Percentiles rank a stretch among this genome's conserved stretches.
Conservation (phyloP, 2,113 vertebrate species). For the Xiphorhynchus elegans region DNA sequence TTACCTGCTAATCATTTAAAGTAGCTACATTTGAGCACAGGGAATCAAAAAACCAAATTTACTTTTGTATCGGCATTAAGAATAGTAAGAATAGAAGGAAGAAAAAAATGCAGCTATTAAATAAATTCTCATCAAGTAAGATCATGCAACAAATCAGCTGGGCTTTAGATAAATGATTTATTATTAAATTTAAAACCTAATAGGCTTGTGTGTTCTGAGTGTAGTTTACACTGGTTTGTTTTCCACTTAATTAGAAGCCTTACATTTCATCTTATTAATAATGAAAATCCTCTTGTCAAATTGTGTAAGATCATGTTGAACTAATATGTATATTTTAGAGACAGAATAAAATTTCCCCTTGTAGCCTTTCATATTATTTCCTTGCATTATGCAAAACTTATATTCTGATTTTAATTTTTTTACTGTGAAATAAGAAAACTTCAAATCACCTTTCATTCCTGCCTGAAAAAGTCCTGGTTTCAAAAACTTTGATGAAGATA, state of each 20-base stretch:
- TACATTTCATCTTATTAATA: slow-evolving; percentile 63
- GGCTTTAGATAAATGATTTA: slow-evolving; percentile 54
- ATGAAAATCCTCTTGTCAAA: slow-evolving; percentile 56
- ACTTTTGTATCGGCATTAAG: neutral
- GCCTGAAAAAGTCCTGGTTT: neutral
- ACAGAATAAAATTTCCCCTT: neutral
- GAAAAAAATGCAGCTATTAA: neutral
- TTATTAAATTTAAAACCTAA: slow-evolving; percentile 46
- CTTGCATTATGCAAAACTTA: neutral
- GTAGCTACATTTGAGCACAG: neutral
- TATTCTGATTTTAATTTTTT: neutral
- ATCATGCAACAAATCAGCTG: slow-evolving; percentile 24
- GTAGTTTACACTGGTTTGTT: slow-evolving; percentile 57
- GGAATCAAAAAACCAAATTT: neutral
- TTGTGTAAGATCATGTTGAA: slow-evolving; percentile 20
- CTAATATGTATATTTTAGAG: slow-evolving; percentile 22
- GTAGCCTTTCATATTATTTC: neutral
- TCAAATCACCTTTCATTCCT: neutral
- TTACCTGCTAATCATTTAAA: neutral
- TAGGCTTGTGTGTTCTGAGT: slow-evolving; percentile 31
- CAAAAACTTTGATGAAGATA: neutral
- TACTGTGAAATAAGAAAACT: neutral
- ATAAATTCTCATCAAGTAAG: slow-evolving; percentile 3
- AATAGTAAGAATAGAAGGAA: neutral
- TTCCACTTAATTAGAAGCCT: slow-evolving; percentile 63